A percentile compares a stretch with the other conserved stretches of the same genome.
Evolutionary conservation across 1,140 invertebrate genomes (phyloP).

Genomic region (Bombus turneri): DNA sequence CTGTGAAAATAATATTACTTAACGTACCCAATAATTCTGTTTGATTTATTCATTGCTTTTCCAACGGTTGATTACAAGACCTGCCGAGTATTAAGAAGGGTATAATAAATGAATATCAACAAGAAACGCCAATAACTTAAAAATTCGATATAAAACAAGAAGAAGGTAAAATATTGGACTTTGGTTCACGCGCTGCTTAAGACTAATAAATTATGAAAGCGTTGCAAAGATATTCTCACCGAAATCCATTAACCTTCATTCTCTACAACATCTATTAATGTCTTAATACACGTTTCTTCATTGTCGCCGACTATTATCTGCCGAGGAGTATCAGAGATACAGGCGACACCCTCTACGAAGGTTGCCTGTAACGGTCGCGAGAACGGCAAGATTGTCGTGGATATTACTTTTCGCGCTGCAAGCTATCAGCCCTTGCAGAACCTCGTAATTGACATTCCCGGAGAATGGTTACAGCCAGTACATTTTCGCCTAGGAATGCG

Average conservation of each 20-base stretch:
- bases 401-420: slow-evolving; percentile 42
- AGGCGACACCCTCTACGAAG: background rate
- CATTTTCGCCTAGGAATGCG: slow-evolving; percentile 27
- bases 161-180: background rate
- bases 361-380: slow-evolving; percentile 32
- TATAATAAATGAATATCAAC: no score
- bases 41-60: no score
- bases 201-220: no score
- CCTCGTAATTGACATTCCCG: slow-evolving; percentile 46
- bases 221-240: no score
- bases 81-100: no score
- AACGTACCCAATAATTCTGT: no score
- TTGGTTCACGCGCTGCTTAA: no score
- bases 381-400: slow-evolving; percentile 29
- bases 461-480: slow-evolving; percentile 2
- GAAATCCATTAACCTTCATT: no score
- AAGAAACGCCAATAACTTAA: background rate
- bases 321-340: background rate
- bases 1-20: background rate
- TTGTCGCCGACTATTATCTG: background rate
- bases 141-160: background rate
- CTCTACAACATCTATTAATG: no score
- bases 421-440: slow-evolving; percentile 12
- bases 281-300: background rate
- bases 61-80: background rate